Evolutionary conservation across 1,140 invertebrate species (phyloP).

Genomic region (Drosophila bipectinata): DNA sequence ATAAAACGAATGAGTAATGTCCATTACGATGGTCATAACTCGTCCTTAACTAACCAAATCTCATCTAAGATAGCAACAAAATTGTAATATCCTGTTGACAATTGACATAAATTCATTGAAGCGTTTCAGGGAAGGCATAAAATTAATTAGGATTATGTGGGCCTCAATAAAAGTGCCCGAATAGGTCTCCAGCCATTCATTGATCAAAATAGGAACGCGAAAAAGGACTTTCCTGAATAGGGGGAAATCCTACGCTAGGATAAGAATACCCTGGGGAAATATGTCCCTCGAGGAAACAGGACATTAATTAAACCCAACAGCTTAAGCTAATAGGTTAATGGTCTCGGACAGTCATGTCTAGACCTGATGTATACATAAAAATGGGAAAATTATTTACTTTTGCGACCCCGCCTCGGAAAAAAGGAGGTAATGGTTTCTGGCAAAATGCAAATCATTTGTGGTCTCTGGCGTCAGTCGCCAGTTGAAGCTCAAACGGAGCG

Average conservation of each 20-base stretch:
- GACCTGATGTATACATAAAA: conserved; percentile 52
- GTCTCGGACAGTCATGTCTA: conserved; percentile 26
- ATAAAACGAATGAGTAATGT: conserved; percentile 14
- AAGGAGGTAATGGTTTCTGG: conserved; percentile 2
- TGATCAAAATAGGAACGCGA: conserved; percentile 25
- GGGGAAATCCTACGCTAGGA: conserved; percentile 51
- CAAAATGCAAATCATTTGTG: conserved; percentile 69
- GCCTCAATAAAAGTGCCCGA: conserved; percentile 7
- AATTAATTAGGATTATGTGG: conserved; percentile 51
- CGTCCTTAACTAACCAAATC: conserved; percentile 39
- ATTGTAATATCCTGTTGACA: conserved; percentile 34
- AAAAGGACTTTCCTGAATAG: conserved; percentile 18
- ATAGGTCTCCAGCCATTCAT: conserved; percentile 22
- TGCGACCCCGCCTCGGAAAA: conserved; percentile 42
- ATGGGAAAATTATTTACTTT: conserved; percentile 70
- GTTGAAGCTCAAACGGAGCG: conserved; percentile 52
- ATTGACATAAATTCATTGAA: conserved; percentile 57
- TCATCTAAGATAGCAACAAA: conserved; percentile 13
- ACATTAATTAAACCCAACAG: conserved; percentile 74
- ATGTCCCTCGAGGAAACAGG: conserved; percentile 18
- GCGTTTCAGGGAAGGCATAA: conserved; percentile 47
- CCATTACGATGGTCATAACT: conserved; percentile 21
- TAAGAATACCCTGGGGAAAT: conserved; percentile 28
- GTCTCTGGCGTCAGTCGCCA: conserved; percentile 56
- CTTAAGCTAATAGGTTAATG: conserved; percentile 65